Evolutionary conservation across 2,113 vertebrate species (phyloP).

Genomic region (Atherinomorus stipes): DNA sequence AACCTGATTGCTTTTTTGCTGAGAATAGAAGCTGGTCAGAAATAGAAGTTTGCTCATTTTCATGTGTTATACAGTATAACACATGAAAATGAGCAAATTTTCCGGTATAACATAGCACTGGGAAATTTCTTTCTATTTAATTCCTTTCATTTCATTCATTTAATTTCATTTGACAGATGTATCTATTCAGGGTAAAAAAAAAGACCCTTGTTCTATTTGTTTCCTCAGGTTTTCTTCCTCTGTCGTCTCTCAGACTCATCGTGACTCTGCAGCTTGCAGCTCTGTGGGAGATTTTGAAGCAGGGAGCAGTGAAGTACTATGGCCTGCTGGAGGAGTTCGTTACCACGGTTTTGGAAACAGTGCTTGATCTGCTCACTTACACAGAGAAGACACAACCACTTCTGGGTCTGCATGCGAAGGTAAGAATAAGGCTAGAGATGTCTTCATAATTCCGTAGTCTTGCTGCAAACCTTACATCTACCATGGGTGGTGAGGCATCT

Average conservation of each 20-base stretch:
- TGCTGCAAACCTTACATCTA: too few species aligned
- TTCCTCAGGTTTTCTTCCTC: constrained; percentile 27
- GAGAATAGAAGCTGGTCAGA: too few species aligned
- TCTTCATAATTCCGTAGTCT: too few species aligned
- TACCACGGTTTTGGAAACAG: constrained; percentile 56
- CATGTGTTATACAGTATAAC: too few species aligned
- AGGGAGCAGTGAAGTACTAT: constrained; percentile 64
- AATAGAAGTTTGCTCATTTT: too few species aligned
- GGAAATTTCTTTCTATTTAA: too few species aligned
- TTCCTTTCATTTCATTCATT: too few species aligned
- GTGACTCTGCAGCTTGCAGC: constrained; percentile 72
- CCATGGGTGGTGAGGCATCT: too few species aligned
- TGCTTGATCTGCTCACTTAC: constrained; percentile 74
- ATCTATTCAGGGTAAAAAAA: not conserved
- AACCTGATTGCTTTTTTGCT: too few species aligned
- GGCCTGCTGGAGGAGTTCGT: constrained; percentile 78
- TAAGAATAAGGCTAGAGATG: constrained; percentile 24
- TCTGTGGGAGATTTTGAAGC: constrained; percentile 71
- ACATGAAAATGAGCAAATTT: too few species aligned
- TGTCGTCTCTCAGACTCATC: constrained; percentile 49
- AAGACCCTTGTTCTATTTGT: not conserved
- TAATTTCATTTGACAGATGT: not conserved
- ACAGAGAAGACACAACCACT: constrained; percentile 75
- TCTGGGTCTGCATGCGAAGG: constrained; percentile 78
- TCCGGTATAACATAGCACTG: not conserved